Conservation (phyloP, 1,140 invertebrate species). For the Bilobella aurantiaca region DNA sequence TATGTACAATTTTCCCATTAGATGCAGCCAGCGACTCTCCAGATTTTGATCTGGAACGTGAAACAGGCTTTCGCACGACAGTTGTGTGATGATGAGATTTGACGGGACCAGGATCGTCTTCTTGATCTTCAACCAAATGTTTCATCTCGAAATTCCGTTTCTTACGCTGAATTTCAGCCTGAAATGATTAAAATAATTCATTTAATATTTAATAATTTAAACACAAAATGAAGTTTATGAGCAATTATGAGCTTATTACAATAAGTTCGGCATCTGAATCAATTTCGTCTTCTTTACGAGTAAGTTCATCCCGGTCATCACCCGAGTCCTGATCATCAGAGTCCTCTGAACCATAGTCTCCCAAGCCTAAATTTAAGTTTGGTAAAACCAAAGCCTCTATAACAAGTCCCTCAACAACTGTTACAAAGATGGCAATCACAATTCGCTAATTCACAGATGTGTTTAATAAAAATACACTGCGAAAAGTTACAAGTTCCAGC, state of each 20-base stretch:
- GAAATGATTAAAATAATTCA: background rate
- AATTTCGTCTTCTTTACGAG: background rate
- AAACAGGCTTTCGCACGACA: background rate
- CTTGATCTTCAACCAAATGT: background rate
- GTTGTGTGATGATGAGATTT: background rate
- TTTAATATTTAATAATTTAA: background rate
- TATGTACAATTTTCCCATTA: background rate
- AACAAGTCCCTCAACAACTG: background rate
- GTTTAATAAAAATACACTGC: too few relatives aligned
- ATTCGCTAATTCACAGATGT: background rate
- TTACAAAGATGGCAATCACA: background rate
- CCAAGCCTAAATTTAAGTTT: constrained; percentile 11
- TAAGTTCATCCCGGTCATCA: background rate
- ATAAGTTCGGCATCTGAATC: constrained; percentile 24
- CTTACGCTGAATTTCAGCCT: constrained; percentile 28
- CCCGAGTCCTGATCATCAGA: constrained; percentile 7
- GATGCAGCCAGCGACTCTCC: background rate
- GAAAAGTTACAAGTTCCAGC: background rate
- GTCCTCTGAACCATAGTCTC: constrained; percentile 17
- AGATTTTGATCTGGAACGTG: background rate
- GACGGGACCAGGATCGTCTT: background rate
- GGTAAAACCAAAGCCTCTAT: background rate
- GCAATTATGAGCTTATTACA: too few relatives aligned
- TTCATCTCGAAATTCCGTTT: constrained; percentile 16
- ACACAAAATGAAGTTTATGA: background rate